Evolutionary conservation across 2,888 invertebrate genomes (phyloP), one percentile per base, ranked within the genome.

Genomic region (Drosophila bunnanda): DNA sequence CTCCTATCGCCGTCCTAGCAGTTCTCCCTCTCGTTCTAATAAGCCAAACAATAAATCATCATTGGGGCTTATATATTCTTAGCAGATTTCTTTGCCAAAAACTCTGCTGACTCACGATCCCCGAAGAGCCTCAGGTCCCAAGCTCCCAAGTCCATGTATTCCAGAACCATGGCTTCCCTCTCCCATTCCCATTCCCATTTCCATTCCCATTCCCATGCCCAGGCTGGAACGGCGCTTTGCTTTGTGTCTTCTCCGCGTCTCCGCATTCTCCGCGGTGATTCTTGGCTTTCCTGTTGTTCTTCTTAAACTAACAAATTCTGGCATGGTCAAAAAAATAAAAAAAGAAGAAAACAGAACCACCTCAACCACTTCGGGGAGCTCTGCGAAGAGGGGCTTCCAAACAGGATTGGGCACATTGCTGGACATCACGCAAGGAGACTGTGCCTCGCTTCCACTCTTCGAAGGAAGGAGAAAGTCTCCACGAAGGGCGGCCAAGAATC

Each of bases 371-470:
- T 52, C 34, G 6, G 50, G 50, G 50, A 34, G 32, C 20, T 54
- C 39, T 30, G 52, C 15, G 46, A 28, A 52, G 36, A 20, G 43
- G 61, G 46, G 68, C 25, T 20, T 22, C 58, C 39, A 57, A 89
- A 85, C 85, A 84, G 69, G 85, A 78, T 78, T 89, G 85, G 89
- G 78, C 85, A 89, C 85, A 89, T 85, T 89, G 87, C 85, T 87
- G 68, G 84, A 79, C 85, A 79, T 86, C 88, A 88, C 79, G 82
- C 85, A 83, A 81, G 89, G 76, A 84, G 85, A 81, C 80, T 79
- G 76, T 81, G 72, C 77, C 77, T 74, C 74, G 46, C 25, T 28
- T 41, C 55, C 22, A 36, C 73, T 67, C 73, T 65, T 76, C 73
- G 83, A 72, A 22, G 53, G 58, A 72, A 71, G 83, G 88, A 82